Evolutionary conservation across 2,797 vertebrate genomes (phyloP), one percentile per base, ranked within the genome.

Genomic region (Pitangus sulphuratus): DNA sequence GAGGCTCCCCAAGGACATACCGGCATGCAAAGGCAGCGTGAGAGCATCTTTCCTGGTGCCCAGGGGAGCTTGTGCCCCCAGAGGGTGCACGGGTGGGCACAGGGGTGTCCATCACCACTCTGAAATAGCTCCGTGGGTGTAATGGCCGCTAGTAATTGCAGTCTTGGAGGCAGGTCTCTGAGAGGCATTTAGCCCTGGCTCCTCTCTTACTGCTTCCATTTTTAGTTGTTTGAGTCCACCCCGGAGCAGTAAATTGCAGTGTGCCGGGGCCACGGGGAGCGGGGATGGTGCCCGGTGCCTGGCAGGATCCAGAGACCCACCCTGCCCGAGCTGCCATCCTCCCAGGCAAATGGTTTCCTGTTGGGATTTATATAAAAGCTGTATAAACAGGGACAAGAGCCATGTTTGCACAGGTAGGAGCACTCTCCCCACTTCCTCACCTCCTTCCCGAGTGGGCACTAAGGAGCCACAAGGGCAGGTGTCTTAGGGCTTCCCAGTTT

Each of bases 61-160:
- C 4, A 1, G 62, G 44, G 40, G 25, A 37, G 50, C 2, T 0
- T 11, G 68, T 62, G 80, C 54, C 35, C 60, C 9, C 2, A 19
- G 21, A 50, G 70, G 64, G 56, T 6, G 57, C 33, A 4, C 1
- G 16, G 82, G 42, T 69, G 74, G 75, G 77, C 47, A 8, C 77
- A 17, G 58, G 65, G 33, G 6, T 65, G 70, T 48, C 91, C 24
- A 30, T 72, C 74, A 14, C 42, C 2, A 0, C 74, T 54, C 88
- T 3, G 5, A 37, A 94, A 88, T 89, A 93, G 83, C 90, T 54
- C 58, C 6, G 94, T 96, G 95, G 96, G 96, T 87, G 95, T 97
- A 84, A 88, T 76, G 92, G 86, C 69, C 3, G 1, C 60, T 37
- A n/a, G 65, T 94, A 95, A 94, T 95, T 95, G 95, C 78, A 44